Evolutionary conservation across 2,113 vertebrate genomes (phyloP), one percentile per base, ranked within the genome.

Genomic region (Calypte anna): DNA sequence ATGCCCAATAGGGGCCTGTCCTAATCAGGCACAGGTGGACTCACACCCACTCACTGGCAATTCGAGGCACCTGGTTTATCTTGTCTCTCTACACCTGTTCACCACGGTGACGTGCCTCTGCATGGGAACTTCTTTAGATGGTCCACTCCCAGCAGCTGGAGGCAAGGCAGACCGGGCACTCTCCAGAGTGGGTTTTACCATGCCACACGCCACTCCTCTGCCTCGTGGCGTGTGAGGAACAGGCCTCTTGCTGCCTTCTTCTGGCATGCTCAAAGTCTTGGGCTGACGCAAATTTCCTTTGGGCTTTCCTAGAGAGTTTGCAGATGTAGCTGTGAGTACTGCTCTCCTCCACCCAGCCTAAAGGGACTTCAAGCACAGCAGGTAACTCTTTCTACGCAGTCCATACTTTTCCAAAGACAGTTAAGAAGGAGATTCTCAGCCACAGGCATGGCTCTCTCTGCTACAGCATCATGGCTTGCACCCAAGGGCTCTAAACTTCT

Each of bases 271-370:
- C 94, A 91, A 68, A 81, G 97, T 92, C 51, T 95, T 96, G 10
- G 99, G 99, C 82, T 99, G 98, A 44, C 99, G 97, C 86, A 99
- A 97, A 48, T 98, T 98, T 46, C 98, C 98, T 95, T 98, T 98
- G 31, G 98, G 98, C 66, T 95, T 98, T 62, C 97, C 99, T 99
- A 81, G 63, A 84, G 86, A 94, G 76, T 92, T 85, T 40, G 46
- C 25, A 97, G 59, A 67, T 1, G 24, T 9, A 95, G 40, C 19
- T 1, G 8, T 96, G 23, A 95, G 64, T 50, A 82, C 9, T 3
- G 5, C 53, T 48, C 53, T 68, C 53, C 23, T 61, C 50, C 33
- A n/a, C 38, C 23, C 66, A 51, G 36, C 36, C 21, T 61, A 40
- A 16, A 51, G 3, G 57, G 13, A 16, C 25, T 40, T 28, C 55